These are phyloP conservation scores for Dreissena polymorpha DNA, from an alignment of 1,140 invertebrate genomes.

Conservation along the genomic window DNA sequence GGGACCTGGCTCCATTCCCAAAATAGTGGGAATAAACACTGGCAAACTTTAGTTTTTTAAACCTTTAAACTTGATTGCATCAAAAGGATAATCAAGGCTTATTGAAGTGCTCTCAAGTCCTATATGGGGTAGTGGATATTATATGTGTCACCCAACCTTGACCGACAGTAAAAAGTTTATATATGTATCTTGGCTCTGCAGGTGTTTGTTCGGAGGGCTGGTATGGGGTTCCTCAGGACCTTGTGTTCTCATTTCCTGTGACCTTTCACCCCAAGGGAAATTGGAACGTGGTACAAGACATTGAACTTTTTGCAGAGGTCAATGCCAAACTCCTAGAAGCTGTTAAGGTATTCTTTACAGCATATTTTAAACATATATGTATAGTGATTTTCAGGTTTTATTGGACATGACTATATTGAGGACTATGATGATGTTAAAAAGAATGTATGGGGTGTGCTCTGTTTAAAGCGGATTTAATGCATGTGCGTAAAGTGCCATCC, in stretches of 20 bases:
- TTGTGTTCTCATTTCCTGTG: constrained; percentile 77
- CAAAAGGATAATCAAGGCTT: no score
- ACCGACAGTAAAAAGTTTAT: no score
- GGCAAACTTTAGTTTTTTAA: no score
- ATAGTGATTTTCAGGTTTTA: not conserved
- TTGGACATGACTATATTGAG: not conserved
- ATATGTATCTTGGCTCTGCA: no score
- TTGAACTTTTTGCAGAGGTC: constrained; percentile 68
- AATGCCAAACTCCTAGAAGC: constrained; percentile 66
- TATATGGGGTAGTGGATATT: no score
- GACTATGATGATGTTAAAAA: not conserved
- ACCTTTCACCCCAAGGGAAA: constrained; percentile 73
- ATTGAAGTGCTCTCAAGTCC: no score
- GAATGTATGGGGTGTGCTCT: not conserved
- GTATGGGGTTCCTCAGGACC: constrained; percentile 76
- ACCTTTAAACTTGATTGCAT: no score
- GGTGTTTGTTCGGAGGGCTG: constrained; percentile 75
- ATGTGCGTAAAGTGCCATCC: no score
- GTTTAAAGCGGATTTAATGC: no score
- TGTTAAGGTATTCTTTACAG: constrained; percentile 58
- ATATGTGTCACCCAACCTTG: no score
- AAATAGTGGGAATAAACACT: no score
- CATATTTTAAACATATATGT: not conserved
- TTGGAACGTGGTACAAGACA: constrained; percentile 76
- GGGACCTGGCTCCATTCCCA: no score